phyloP scores from a whole-genome alignment of 2,888 invertebrate species.

The Myathropa florea region DNA sequence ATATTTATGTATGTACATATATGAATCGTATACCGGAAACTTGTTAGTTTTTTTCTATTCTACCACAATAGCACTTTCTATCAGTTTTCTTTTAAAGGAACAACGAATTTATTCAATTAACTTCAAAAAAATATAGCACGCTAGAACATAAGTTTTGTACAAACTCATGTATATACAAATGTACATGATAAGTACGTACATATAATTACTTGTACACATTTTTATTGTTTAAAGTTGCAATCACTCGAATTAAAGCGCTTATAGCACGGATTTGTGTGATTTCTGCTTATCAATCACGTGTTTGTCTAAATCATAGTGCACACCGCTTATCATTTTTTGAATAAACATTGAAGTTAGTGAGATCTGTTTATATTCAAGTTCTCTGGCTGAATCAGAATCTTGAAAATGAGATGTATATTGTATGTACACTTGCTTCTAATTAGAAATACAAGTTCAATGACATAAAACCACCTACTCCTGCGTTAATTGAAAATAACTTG shows the following conservation, averaged over 20 bases:
- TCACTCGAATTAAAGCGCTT: not conserved
- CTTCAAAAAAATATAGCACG: not conserved
- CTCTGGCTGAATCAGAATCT: not conserved
- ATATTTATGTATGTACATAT: no score
- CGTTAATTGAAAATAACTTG: not conserved
- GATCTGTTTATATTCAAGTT: not conserved
- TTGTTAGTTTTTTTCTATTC: constrained; percentile 26
- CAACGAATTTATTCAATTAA: not conserved
- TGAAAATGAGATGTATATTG: not conserved
- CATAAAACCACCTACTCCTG: not conserved
- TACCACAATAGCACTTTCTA: not conserved
- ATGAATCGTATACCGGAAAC: not conserved
- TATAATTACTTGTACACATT: not conserved
- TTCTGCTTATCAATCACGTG: not conserved
- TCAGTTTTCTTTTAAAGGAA: not conserved
- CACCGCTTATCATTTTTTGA: not conserved
- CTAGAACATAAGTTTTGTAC: no score
- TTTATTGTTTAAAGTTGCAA: not conserved
- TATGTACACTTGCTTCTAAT: no score
- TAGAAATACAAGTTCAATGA: not conserved
- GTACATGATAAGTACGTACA: no score
- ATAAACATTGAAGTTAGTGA: not conserved
- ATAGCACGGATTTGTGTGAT: not conserved
- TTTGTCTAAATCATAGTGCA: not conserved
- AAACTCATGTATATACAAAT: not conserved